Evolutionary conservation across 2,888 invertebrate genomes (phyloP), one percentile per base, ranked within the genome.

Genomic region (Diaperis boleti): DNA sequence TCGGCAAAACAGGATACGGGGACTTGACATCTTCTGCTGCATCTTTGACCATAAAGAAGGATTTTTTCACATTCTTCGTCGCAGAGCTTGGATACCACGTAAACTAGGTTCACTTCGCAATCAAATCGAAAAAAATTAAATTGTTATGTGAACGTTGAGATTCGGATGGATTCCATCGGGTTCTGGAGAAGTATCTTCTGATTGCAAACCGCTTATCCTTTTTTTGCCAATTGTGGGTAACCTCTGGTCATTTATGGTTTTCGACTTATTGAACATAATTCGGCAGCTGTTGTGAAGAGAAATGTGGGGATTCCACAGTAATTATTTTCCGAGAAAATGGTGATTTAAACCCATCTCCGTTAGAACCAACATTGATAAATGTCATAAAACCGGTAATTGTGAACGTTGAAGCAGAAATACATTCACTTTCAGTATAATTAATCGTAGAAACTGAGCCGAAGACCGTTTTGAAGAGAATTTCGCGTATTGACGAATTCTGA

Each of bases 391-490:
- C 52, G 26, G 52, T 39, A 39, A 52, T 52, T 52, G 52, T 52
- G 22, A 50, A 37, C 17, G 37, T 50, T 22, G 17, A 50, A n/a
- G 35, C 22, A 17, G 39, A 52, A 52, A 52, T 52, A 52, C 52
- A 39, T 52, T 52, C 52, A 52, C 52, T 52, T 52, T 52, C 52
- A 39, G 20, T 13, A 39, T 52, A 52, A 52, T 52, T 52, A 52
- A 39, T 39, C 10, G 39, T 26, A 22, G 18, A 37, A 17, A 39
- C 52, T 13, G 8, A 10, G 11, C 15, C n/a, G 13, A 37, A 11
- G 17, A 11, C 8, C 11, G 20, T 52, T 52, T 52, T 35, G 14
- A 2, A 4, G 22, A 44, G 1, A 8, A 20, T 42, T 20, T 42
- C 41, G 2, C 6, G 3, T 18, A 42, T 42, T 42, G 41, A 20